A percentile compares a stretch with the other conserved stretches of the same genome.
phyloP scores from a whole-genome alignment of 2,113 vertebrate genomes.

The Etia nguti region DNA sequence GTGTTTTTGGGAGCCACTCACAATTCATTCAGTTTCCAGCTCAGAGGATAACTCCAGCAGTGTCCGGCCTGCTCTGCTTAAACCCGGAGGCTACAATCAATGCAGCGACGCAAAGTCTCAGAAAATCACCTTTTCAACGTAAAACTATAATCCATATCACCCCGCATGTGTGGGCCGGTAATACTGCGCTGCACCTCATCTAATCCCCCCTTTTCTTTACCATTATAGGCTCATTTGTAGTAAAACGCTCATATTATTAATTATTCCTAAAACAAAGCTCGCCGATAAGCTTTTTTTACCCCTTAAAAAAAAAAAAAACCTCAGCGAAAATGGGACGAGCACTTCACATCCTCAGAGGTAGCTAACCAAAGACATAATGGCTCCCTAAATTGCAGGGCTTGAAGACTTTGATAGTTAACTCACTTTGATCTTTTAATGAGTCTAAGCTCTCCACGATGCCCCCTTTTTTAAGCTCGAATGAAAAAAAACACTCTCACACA shows the following conservation, averaged over 20 bases:
- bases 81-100: background rate
- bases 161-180: background rate
- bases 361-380: slow-evolving; percentile 19
- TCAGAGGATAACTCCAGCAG: background rate
- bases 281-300: background rate
- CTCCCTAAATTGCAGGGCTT: slow-evolving; percentile 35
- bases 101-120: background rate
- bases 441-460: slow-evolving; percentile 17
- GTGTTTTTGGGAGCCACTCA: background rate
- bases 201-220: background rate
- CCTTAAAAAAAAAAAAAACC: background rate
- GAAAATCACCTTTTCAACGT: background rate
- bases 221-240: background rate
- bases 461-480: slow-evolving; percentile 4
- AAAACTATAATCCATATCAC: background rate
- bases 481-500: background rate
- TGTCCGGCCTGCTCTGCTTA: background rate
- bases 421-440: slow-evolving; percentile 72
- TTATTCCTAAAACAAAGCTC: background rate
- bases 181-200: background rate
- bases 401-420: slow-evolving; percentile 55
- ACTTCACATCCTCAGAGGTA: slow-evolving; percentile 15
- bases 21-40: background rate
- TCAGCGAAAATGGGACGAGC: background rate
- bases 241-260: background rate